Evolutionary conservation across 2,113 vertebrate species (phyloP), one percentile per base, ranked within the genome.

Genomic region (Tamias sibiricus): DNA sequence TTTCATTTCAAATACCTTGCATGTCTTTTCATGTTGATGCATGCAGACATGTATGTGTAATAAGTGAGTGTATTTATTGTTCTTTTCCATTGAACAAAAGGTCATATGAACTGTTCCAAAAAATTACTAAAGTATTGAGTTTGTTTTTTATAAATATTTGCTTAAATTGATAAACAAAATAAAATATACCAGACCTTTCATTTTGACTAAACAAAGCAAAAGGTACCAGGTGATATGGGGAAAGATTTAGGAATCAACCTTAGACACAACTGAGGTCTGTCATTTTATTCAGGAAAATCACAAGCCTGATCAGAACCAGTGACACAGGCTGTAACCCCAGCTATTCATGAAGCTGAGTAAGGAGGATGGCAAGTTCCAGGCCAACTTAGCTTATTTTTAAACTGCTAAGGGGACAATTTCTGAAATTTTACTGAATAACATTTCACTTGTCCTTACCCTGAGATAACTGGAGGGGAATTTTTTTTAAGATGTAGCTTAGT

Each of bases 111-210:
- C 68, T 93, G 30, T 75, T 92, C 44, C 54, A 62, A 57, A 57
- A 57, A 57, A 52, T 52, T 52, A 13, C 17, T 52, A 20, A 57
- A 57, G 35, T 69, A 88, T 20, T 81, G 30, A 88, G 74, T 80
- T 94, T 72, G 37, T 69, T 84, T 85, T 93, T 87, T 7, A 72
- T 95, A 91, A 82, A 54, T 87, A 80, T 86, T 40, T n/a, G 20
- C 75, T 83, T 91, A 82, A 69, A 80, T 95, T 94, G 3, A n/a
- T 86, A 52, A 9, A 42, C 32, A 42, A 76, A 52, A 75, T 75
- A 79, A 85, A 37, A 66, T 62, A 26, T 62, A 26, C 59, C 59
- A 62, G 24, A 24, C 59, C 10, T 66, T 66, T 66, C 30, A 16
- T 66, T 86, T 95, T 94, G 4, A n/a, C 82, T 66, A 28, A 6